Evolutionary conservation across 23 tunicate species (phyloP), one percentile per base, ranked within the genome.

Genomic region (Ciona savignyi): DNA sequence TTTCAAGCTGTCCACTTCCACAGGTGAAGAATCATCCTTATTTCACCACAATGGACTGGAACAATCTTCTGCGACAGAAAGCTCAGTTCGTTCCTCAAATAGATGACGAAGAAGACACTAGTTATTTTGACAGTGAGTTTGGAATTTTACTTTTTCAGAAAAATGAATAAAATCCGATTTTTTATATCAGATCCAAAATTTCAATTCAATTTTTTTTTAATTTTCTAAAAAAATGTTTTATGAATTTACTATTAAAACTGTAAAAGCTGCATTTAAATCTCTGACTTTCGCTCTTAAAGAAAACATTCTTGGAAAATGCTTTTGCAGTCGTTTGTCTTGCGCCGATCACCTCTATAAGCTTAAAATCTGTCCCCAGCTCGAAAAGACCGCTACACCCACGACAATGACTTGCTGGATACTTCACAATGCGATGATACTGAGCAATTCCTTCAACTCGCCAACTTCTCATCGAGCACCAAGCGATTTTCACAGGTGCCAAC

Each of bases 101-200:
- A 29, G 93, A 86, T 35, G 72, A 93, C 70, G 98, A 93, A 23
- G 98, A 93, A 74, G 97, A 90, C 67, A 90, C 97, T 31, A 82
- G 89, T 60, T 90, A 83, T 49, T 90, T 90, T 70, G 97, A 1
- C 62, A 82, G 96, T 89, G 42, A 77, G 96, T 87, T 51, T 20
- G n/a, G n/a, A n/a, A n/a, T n/a, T n/a, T n/a, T n/a, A n/a, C n/a
- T n/a, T n/a, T n/a, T n/a, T n/a, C n/a, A n/a, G n/a, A n/a, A n/a
- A n/a, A n/a, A n/a, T n/a, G n/a, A n/a, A n/a, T n/a, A n/a, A n/a
- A n/a, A n/a, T n/a, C n/a, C n/a, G n/a, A n/a, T n/a, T n/a, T n/a
- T n/a, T n/a, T n/a, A n/a, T n/a, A n/a, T n/a, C n/a, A n/a, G n/a
- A n/a, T n/a, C n/a, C n/a, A n/a, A n/a, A n/a, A n/a, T n/a, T n/a